phyloP scores from a whole-genome alignment of 2,797 vertebrate genomes.

The Enteromius paludinosus region DNA sequence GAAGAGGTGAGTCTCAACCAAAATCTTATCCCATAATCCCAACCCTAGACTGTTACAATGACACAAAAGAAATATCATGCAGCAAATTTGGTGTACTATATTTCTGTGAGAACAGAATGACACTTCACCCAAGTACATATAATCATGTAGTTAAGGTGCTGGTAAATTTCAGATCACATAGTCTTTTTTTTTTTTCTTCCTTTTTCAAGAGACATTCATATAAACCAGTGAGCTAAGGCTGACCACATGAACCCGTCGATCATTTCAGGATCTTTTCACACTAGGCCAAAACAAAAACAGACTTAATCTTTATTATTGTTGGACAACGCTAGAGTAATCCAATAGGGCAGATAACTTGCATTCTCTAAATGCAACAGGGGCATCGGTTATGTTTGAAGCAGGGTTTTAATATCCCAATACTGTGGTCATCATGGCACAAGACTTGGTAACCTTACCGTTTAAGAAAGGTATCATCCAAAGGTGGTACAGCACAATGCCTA shows the following conservation, averaged over 20 bases:
- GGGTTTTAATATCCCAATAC: conserved; percentile 58
- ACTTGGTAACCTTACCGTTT: conserved; percentile 52
- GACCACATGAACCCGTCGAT: conserved; percentile 24
- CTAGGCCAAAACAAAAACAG: conserved; percentile 20
- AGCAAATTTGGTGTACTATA: conserved; percentile 79
- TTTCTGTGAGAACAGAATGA: conserved; percentile 78
- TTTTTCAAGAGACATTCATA: conserved; percentile 75
- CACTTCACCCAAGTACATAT: conserved; percentile 80
- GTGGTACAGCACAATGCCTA: conserved; percentile 68
- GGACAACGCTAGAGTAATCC: conserved; percentile 32
- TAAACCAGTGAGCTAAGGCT: conserved; percentile 65
- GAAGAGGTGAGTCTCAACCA: conserved; percentile 60
- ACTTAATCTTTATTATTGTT: conserved; percentile 20
- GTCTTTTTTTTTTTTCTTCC: conserved; percentile 53
- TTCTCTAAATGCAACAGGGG: conserved; percentile 52
- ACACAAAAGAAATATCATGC: conserved; percentile 75
- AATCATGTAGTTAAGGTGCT: conserved; percentile 82
- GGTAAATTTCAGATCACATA: conserved; percentile 76
- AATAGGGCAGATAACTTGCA: conserved; percentile 40
- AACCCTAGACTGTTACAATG: conserved; percentile 52
- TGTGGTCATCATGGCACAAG: conserved; percentile 57
- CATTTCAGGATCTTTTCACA: conserved; percentile 41
- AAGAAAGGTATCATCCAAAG: conserved; percentile 31
- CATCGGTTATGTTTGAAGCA: conserved; percentile 53
- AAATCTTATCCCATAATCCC: conserved; percentile 53